Percentiles rank a stretch among this genome's conserved stretches.
These are phyloP conservation scores for Lasioglossum calceatum DNA, from an alignment of 2,888 invertebrate genomes.

Conservation along the genomic window DNA sequence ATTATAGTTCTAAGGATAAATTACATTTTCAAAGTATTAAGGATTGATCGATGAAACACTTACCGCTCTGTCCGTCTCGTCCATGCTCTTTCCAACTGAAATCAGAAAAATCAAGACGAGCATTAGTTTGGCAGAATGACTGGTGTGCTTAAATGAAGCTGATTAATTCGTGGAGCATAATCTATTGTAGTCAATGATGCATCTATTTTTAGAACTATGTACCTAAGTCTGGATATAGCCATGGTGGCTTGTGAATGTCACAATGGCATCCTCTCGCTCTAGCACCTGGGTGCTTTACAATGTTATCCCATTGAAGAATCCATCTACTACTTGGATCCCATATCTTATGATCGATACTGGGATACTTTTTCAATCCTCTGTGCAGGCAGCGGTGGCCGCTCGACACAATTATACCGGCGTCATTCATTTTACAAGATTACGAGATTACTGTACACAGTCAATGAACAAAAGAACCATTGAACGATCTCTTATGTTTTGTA, in stretches of 20 bases:
- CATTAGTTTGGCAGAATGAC: conserved; percentile 7
- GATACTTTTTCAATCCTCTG: conserved; percentile 81
- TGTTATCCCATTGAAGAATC: conserved; percentile 86
- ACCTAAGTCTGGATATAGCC: conserved; percentile 82
- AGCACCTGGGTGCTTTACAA: conserved; percentile 85
- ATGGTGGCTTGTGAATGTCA: conserved; percentile 83
- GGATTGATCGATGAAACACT: conserved; percentile 60
- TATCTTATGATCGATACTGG: conserved; percentile 82
- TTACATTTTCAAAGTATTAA: not conserved
- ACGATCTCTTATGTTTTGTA: not conserved
- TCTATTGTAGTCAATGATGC: not conserved
- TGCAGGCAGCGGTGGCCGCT: conserved; percentile 79
- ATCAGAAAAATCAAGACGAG: conserved; percentile 30
- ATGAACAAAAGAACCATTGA: not conserved
- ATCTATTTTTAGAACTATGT: conserved; percentile 43
- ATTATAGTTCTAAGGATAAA: not conserved
- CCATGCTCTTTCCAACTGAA: conserved; percentile 82
- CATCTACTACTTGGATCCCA: conserved; percentile 85
- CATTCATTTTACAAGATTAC: conserved; percentile 71
- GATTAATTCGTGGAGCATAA: not conserved
- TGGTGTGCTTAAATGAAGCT: not conserved
- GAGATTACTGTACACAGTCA: not conserved
- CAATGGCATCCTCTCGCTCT: conserved; percentile 84
- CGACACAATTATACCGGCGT: conserved; percentile 71
- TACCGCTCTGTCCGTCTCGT: conserved; percentile 84